A percentile compares a stretch with the other conserved stretches of the same genome.
These are phyloP conservation scores for Bursaphelenchus okinawaensis DNA, from an alignment of 2,888 invertebrate genomes.

Conservation along the genomic window DNA sequence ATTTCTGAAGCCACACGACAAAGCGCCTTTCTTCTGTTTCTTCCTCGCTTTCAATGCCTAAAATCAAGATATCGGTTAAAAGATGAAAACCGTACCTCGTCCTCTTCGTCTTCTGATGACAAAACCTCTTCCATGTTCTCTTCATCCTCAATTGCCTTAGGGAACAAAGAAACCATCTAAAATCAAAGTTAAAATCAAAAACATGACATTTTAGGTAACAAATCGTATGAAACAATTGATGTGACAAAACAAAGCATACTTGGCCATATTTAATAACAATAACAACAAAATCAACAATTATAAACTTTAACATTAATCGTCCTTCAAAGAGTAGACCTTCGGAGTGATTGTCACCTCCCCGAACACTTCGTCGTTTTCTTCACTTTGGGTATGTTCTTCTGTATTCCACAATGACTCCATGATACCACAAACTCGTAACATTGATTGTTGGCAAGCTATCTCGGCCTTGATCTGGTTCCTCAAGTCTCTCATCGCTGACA, in stretches of 20 bases:
- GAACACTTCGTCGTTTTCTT: slow-evolving; percentile 29
- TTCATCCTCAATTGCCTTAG: slow-evolving; percentile 20
- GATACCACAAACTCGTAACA: slow-evolving; percentile 32
- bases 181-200: not conserved
- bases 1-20: slow-evolving; percentile 11
- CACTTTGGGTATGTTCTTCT: slow-evolving; percentile 2
- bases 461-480: slow-evolving; percentile 27
- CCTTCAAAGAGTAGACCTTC: slow-evolving; percentile 15
- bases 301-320: not conserved
- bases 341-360: slow-evolving; percentile 32
- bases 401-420: slow-evolving; percentile 26
- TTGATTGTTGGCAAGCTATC: slow-evolving; percentile 33
- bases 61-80: not conserved
- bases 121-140: slow-evolving; percentile 15
- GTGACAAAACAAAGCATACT: too few relatives aligned
- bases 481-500: slow-evolving; percentile 20
- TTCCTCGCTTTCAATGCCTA: slow-evolving; percentile 12
- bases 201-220: too few relatives aligned
- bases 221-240: too few relatives aligned
- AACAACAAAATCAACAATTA: slow-evolving; percentile 15
- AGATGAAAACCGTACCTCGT: slow-evolving; percentile 15
- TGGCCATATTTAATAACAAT: not conserved
- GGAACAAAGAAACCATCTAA: slow-evolving; percentile 18
- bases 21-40: not conserved
- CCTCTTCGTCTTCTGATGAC: slow-evolving; percentile 20